Evolutionary conservation across 2,113 vertebrate species (phyloP).

Genomic region (Ancistrus triradiatus): DNA sequence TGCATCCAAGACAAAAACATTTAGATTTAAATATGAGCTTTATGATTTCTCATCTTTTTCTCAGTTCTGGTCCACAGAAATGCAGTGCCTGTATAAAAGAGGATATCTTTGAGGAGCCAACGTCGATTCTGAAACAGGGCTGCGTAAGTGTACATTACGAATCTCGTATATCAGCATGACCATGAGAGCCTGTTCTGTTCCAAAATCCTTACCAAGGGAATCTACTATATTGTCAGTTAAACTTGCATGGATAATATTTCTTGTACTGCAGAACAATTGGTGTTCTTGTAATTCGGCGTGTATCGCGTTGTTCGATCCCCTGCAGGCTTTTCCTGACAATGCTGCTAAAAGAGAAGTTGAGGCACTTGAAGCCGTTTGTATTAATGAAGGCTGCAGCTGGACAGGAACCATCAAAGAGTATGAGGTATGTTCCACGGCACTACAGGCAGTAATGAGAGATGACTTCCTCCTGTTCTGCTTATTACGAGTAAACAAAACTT

Average conservation of each 20-base stretch:
- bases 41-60: conserved; percentile 4
- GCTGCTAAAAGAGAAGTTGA: conserved; percentile 92
- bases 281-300: too few relatives aligned
- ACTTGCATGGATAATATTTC: too few relatives aligned
- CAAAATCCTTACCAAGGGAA: too few relatives aligned
- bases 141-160: conserved; percentile 72
- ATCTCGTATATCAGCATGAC: too few relatives aligned
- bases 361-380: conserved; percentile 82
- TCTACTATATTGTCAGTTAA: too few relatives aligned
- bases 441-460: too few relatives aligned
- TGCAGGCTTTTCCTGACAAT: conserved; percentile 92
- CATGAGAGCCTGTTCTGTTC: too few relatives aligned
- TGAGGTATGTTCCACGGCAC: conserved; percentile 73
- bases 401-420: conserved; percentile 91
- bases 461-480: too few relatives aligned
- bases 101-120: conserved; percentile 87
- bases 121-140: conserved; percentile 83
- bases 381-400: conserved; percentile 85
- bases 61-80: conserved; percentile 86
- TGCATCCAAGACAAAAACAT: too few relatives aligned
- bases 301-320: too few relatives aligned
- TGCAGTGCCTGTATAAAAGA: conserved; percentile 91
- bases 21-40: too few relatives aligned
- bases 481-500: too few relatives aligned
- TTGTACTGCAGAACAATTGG: neutral